phyloP scores from a whole-genome alignment of 2,888 invertebrate genomes.

The Dolichopus griseipennis region DNA sequence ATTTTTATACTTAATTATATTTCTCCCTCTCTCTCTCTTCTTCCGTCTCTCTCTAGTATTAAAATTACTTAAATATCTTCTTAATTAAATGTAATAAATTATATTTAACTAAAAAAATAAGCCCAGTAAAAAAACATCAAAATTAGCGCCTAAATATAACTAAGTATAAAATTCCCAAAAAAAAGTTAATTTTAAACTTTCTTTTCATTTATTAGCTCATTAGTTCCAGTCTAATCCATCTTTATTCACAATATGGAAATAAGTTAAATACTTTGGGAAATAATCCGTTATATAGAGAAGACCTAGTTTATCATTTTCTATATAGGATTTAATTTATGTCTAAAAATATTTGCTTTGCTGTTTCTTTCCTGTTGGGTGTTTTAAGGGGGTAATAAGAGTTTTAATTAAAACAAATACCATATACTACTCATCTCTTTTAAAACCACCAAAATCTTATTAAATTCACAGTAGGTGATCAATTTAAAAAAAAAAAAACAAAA shows the following conservation, averaged over 20 bases:
- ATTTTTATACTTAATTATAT: too few relatives aligned
- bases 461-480: slow-evolving; percentile 6
- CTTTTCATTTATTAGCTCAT: background rate
- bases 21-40: too few relatives aligned
- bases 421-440: background rate
- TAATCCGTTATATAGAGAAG: background rate
- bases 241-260: background rate
- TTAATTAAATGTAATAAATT: too few relatives aligned
- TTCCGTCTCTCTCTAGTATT: too few relatives aligned
- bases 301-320: background rate
- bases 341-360: background rate
- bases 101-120: too few relatives aligned
- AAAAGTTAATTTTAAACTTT: background rate
- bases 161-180: background rate
- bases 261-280: background rate
- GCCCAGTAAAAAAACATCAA: background rate
- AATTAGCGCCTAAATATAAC: background rate
- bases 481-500: background rate
- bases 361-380: background rate
- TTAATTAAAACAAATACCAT: background rate
- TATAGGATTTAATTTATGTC: background rate
- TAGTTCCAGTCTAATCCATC: slow-evolving; percentile 2
- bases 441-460: slow-evolving; percentile 5
- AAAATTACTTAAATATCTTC: too few relatives aligned
- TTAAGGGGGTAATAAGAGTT: slow-evolving; percentile 6